Base-by-base conservation (phyloP, 1,140 invertebrate genomes). In the Idris sp. region DNA sequence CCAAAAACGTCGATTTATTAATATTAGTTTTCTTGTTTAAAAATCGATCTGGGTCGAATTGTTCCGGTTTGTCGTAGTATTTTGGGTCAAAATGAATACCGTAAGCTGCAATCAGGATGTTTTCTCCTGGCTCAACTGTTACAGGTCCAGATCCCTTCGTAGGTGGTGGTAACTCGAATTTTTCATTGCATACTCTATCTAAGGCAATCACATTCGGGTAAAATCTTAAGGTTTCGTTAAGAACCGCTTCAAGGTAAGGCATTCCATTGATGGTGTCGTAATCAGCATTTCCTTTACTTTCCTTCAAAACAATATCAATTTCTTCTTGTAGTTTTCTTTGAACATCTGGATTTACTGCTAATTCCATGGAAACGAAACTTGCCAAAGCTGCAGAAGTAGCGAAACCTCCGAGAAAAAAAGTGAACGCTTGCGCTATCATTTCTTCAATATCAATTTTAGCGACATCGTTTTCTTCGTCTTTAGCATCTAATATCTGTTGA, bases 361-460 rank as follows among this genome's bases (percentile, higher is more conserved):
- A 74, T 53, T 88, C 86, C 31, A 89, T 89, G 0, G 86, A 62
- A 0, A 84, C 73, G 62, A 89, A 89, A 22, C 85, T 83, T 30
- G 92, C 79, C 0, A 89, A 76, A 5, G 86, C 84, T 1, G 90
- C 84, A 0, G 90, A 88, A 0, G 91, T 92, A 35, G 92, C 90
- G 51, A 90, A 92, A 69, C 88, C 83, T 81, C 83, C 88, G 5
- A 88, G 53, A 41, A 88, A 83, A 49, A 88, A 87, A 0, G 80
- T 30, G 5, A 84, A 59, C 0, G 74, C 48, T 15, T 69, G 58
- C 2, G 73, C 58, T 1, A 36, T 7, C 15, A 75, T 69, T 25
- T 65, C 61, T 0, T 65, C 44, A 5, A 54, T 46, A 4, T 59
- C 22, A 3, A 46, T 18, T 8, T 46, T 11, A 18, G 26, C 13